Percentiles rank a stretch among this genome's conserved stretches.
Evolutionary conservation across 2,888 invertebrate species (phyloP).

Genomic region (Hermaeophaga mercurialis): DNA sequence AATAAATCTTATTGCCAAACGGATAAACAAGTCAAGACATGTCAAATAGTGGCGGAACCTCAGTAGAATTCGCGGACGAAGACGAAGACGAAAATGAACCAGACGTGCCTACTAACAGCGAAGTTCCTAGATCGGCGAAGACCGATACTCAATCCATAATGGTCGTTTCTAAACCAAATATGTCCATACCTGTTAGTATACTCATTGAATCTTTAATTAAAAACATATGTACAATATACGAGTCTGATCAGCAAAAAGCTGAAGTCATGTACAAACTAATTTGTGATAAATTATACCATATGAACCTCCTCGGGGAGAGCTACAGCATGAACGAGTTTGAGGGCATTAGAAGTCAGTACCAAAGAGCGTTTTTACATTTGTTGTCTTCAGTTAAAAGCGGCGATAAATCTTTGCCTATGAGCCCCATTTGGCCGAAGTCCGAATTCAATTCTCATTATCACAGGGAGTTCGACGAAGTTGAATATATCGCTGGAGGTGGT

Average conservation of each 20-base stretch:
- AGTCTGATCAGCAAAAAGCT: slow-evolving; percentile 64
- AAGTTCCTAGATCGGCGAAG: slow-evolving; percentile 16
- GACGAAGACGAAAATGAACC: slow-evolving; percentile 24
- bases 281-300: slow-evolving; percentile 69
- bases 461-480: slow-evolving; percentile 72
- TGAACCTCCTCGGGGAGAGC: slow-evolving; percentile 73
- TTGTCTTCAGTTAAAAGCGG: slow-evolving; percentile 65
- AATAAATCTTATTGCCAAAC: slow-evolving; percentile 17
- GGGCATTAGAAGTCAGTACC: slow-evolving; percentile 70
- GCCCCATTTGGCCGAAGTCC: slow-evolving; percentile 61
- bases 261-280: slow-evolving; percentile 68
- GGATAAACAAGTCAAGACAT: slow-evolving; percentile 21
- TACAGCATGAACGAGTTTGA: slow-evolving; percentile 74
- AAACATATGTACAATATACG: slow-evolving; percentile 69
- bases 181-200: slow-evolving; percentile 68
- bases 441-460: slow-evolving; percentile 68
- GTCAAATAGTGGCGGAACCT: slow-evolving; percentile 21
- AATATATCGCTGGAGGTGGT: slow-evolving; percentile 74
- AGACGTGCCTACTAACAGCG: slow-evolving; percentile 14
- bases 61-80: slow-evolving; percentile 20
- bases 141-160: slow-evolving; percentile 24
- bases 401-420: slow-evolving; percentile 60
- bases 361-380: slow-evolving; percentile 68
- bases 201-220: slow-evolving; percentile 73
- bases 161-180: slow-evolving; percentile 27